Evolutionary conservation across 2,888 invertebrate species (phyloP), one percentile per base, ranked within the genome.

Genomic region (Mimachlamys varia): DNA sequence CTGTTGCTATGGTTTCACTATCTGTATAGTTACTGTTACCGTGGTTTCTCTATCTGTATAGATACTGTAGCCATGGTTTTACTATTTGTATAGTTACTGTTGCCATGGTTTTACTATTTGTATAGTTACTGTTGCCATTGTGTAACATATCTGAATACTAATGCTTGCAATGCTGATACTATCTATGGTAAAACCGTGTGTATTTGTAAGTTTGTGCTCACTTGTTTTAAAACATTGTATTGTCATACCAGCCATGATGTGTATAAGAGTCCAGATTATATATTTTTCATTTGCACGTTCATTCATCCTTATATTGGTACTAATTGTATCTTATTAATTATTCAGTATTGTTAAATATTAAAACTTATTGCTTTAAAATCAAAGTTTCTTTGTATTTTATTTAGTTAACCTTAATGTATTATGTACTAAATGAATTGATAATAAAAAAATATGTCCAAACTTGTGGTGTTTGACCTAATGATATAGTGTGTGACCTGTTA

Each of bases 341-440:
- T 76, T 76, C 76, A 76, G 76, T 76, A 76, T 76, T 76, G 76
- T 76, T 76, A 76, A 76, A 33, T 76, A 76, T 76, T 76, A 76
- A 76, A 76, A 76, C 76, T 76, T 12, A 76, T 76, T 76, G 76
- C 76, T 76, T 76, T 22, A 76, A 76, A 27, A 27, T 22, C 76
- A 76, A 76, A 15, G 7, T 62, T 19, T 76, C 33, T 76, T 33
- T 27, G 33, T 76, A 12, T 76, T 76, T 27, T 33, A 0, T 76
- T 33, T 76, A 76, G 10, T 22, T 58, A 58, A 19, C 22, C 58
- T 53, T 2, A 53, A 10, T 13, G 13, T 53, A 53, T 50, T 50
- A 7, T 44, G 44, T 44, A 44, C 44, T 44, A 3, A 44, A 44
- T 44, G 4, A 44, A 44, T 44, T 44, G 3, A 3, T 44, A 44